A percentile compares a stretch with the other conserved stretches of the same genome.
phyloP scores from a whole-genome alignment of 2,113 vertebrate species.

The Gorsachius goisagi region DNA sequence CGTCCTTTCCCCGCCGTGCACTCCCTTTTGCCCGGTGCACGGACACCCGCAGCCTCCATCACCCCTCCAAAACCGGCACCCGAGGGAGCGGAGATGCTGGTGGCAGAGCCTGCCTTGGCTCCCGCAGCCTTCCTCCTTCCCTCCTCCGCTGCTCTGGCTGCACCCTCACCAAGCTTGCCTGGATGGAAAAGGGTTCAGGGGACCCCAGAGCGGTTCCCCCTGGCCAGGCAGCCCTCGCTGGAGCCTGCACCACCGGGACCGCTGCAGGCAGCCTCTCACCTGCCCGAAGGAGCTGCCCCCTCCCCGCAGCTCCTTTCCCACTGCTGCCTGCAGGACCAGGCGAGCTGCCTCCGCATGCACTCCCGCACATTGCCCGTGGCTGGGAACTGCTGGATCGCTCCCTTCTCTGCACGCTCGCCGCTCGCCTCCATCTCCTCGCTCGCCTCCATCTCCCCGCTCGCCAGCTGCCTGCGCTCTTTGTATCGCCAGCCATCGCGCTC shows the following conservation, averaged over 20 bases:
- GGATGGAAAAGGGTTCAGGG: neutral
- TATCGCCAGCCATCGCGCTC: neutral
- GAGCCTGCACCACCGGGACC: neutral
- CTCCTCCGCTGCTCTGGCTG: neutral
- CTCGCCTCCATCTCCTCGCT: neutral
- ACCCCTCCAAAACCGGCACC: neutral
- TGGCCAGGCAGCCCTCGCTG: neutral
- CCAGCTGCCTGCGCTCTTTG: neutral
- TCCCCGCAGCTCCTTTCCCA: neutral
- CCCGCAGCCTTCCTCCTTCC: neutral
- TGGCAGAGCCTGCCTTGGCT: neutral
- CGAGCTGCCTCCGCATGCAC: neutral
- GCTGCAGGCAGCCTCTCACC: neutral
- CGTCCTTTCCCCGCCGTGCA: neutral
- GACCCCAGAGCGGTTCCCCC: neutral
- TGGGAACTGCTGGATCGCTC: neutral
- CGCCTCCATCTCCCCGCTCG: neutral
- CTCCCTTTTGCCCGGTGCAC: neutral
- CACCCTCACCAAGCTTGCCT: neutral
- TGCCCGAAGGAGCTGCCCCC: neutral
- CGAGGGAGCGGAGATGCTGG: neutral
- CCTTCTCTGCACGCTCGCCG: neutral
- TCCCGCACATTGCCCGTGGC: neutral
- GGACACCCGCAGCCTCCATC: neutral
- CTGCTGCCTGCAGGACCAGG: neutral